Base-by-base conservation (phyloP, 2,888 invertebrate genomes). In the Dynastes tityus region DNA sequence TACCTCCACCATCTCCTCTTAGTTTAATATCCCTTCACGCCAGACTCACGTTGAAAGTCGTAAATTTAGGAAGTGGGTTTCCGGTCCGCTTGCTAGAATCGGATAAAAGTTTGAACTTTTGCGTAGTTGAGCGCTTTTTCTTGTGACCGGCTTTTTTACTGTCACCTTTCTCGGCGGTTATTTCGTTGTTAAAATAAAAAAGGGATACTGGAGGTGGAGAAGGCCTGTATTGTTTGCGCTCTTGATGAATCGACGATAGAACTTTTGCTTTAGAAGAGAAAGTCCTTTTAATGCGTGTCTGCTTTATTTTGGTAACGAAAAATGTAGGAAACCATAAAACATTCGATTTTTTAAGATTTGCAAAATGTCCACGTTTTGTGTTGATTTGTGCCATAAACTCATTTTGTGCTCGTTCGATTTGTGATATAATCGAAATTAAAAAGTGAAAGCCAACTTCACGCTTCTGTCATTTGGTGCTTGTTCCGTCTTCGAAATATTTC, bases 51-150 rank as follows among this genome's bases (percentile, higher is more conserved):
- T 55, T 55, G 45, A 75, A 75, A 29, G 64, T 61, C 75, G 75
- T 75, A 75, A 75, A 75, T 75, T 75, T 63, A 61, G 75, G 49
- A 64, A 64, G 64, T 64, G 49, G 63, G 75, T 51, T 63, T 75
- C 75, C 63, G 75, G 63, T 64, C 63, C 27, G 75, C 64, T 51
- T 64, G 51, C 75, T 37, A 40, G 61, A 75, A 63, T 64, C 61
- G 75, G 75, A 75, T 63, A 63, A 75, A 45, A 63, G 75, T 75
- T 64, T 64, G 75, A 32, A 64, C 64, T 51, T 22, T 51, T 49
- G 64, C 58, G 58, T 63, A 61, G 40, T 61, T 22, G 63, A 75
- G 64, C 45, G 27, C 75, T 64, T 75, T 63, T 75, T 75, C 61
- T 75, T 64, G 61, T 32, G 51, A 49, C 75, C 74, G 27, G 11